These are phyloP conservation scores for Phalacrocorax brasilianus DNA, from an alignment of 2,113 vertebrate species.

Conservation along the genomic window DNA sequence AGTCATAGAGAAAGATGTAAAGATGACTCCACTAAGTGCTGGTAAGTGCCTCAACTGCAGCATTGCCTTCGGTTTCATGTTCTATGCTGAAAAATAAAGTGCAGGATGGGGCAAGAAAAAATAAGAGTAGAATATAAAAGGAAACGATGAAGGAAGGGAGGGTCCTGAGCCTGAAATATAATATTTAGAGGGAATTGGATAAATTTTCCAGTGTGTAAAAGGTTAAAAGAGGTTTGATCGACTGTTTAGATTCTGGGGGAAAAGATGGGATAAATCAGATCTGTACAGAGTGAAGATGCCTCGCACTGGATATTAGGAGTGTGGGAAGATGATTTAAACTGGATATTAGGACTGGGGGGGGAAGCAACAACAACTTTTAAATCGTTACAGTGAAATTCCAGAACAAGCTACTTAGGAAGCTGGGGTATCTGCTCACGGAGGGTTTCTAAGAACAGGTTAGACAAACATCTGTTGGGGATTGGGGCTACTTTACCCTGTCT, in stretches of 20 bases:
- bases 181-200: neutral
- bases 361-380: neutral
- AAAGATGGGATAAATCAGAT: neutral
- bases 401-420: conserved; percentile 8
- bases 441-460: conserved; percentile 54
- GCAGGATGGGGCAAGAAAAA: neutral
- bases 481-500: conserved; percentile 43
- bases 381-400: neutral
- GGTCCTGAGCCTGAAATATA: neutral
- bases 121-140: neutral
- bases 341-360: neutral
- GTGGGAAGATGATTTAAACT: neutral
- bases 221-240: neutral
- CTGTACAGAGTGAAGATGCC: neutral
- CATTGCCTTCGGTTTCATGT: neutral
- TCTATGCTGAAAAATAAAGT: neutral
- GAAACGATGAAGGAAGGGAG: neutral
- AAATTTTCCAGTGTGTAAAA: neutral
- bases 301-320: neutral
- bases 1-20: conserved; percentile 19
- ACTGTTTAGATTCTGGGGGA: neutral
- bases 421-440: neutral
- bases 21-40: neutral
- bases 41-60: neutral
- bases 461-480: conserved; percentile 56